These are phyloP conservation scores for Chirona hameri DNA, from an alignment of 2,888 invertebrate genomes.

Conservation along the genomic window DNA sequence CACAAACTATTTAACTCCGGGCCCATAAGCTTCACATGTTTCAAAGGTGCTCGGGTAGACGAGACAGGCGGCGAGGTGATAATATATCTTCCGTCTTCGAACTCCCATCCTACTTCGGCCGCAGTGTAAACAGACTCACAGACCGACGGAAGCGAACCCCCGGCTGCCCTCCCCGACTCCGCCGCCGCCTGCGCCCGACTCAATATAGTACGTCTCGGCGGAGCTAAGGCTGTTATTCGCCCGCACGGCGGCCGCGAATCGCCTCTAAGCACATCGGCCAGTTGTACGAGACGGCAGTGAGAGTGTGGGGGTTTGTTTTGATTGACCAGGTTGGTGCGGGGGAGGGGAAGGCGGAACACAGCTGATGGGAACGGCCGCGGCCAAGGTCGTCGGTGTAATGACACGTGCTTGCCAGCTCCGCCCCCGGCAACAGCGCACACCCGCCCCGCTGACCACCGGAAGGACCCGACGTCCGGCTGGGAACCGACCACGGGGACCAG, in stretches of 20 bases:
- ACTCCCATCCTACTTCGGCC: no score
- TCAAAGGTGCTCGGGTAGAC: no score
- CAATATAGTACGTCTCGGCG: not conserved
- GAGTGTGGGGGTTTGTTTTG: constrained; percentile 12
- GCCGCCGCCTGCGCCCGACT: not conserved
- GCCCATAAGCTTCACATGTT: no score
- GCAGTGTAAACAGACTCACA: constrained; percentile 27
- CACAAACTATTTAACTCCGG: no score
- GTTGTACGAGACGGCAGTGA: not conserved
- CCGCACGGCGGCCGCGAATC: not conserved
- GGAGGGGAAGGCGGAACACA: not conserved
- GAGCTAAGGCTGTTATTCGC: not conserved
- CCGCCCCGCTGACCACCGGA: not conserved
- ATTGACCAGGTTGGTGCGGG: not conserved
- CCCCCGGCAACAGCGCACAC: not conserved
- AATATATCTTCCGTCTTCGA: no score
- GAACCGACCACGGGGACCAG: no score
- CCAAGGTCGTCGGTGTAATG: not conserved
- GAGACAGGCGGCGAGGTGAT: no score
- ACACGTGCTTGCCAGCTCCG: not conserved
- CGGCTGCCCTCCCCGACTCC: not conserved
- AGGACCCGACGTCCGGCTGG: no score
- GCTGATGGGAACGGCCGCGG: not conserved
- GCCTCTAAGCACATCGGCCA: not conserved
- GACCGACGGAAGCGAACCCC: not conserved